Percentiles rank a stretch among this genome's conserved stretches.
phyloP scores from a whole-genome alignment of 2,113 vertebrate genomes.

The Litocranius walleri region DNA sequence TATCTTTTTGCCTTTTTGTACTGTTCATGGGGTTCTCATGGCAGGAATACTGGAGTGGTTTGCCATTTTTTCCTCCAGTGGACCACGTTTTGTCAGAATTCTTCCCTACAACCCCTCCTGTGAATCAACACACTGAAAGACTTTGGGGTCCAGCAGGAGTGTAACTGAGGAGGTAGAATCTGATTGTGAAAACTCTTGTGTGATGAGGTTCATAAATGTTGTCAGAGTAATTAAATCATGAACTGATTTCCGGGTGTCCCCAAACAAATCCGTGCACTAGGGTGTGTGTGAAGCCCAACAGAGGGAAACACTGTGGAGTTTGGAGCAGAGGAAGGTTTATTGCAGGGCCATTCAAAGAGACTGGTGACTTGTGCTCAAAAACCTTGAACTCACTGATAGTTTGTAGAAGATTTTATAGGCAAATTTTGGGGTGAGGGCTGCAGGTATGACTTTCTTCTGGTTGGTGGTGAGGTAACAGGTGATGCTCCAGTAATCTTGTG shows the following conservation, averaged over 20 bases:
- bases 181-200: not conserved
- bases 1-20: not conserved
- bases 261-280: not conserved
- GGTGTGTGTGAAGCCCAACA: not conserved
- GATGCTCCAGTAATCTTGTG: not conserved
- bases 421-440: not conserved
- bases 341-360: not conserved
- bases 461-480: not conserved
- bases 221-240: not conserved
- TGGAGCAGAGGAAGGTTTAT: not conserved
- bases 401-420: not conserved
- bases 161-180: not conserved
- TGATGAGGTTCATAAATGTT: slow-evolving; percentile 7
- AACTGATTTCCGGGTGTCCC: not conserved
- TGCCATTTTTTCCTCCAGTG: not conserved
- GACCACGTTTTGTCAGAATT: not conserved
- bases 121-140: not conserved
- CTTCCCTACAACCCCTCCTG: not conserved
- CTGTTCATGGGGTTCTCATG: not conserved
- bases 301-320: not conserved
- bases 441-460: not conserved
- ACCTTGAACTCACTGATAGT: not conserved
- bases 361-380: not conserved
- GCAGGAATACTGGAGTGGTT: not conserved
- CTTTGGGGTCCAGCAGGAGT: not conserved